Base-by-base conservation (phyloP, 2,113 vertebrate genomes). In the Sisor rabdophorus region DNA sequence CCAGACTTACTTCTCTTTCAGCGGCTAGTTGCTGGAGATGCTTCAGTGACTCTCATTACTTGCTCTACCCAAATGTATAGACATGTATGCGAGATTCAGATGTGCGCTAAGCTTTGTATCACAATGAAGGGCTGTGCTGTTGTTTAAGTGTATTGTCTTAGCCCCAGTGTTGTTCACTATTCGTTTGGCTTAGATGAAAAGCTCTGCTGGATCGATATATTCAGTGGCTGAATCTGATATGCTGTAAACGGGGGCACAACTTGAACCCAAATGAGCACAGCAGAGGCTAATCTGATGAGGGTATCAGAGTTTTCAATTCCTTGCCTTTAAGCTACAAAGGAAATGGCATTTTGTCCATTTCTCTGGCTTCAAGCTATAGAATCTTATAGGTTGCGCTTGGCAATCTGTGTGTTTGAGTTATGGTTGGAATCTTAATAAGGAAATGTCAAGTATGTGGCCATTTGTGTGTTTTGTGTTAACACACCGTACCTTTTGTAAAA, bases 11-110 rank as follows among this genome's bases (percentile, higher is more conserved):
- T 73, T 24, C 71, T 24, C 26, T 53, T 56, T 72, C 36, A n/a
- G 56, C 82, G 84, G 85, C 85, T 85, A 81, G 87, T 88, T 60
- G 83, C 81, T 85, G 82, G 80, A 82, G 82, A 79, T 77, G 82
- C 80, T 28, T 24, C 15, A 61, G 84, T 83, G 83, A 82, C 79
- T 78, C 54, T 82, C 81, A 86, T 89, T 86, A 88, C 76, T 78
- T 85, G 64, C 80, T 76, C 80, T 84, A 80, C 73, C 77, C 82
- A 78, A 75, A 50, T 65, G 36, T 84, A 75, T 70, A 26, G 15
- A 32, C 47, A 52, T 68, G n/a, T 20, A 52, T 40, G 15, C 56
- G 26, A 55, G 11, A 44, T 44, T 44, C 8, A 9, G 5, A 9
- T 44, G 40, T 44, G 40, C 10, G 40, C 40, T 22, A 40, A 36